A percentile compares a stretch with the other conserved stretches of the same genome.
Evolutionary conservation across 2,113 vertebrate genomes (phyloP).

Genomic region (Phaethornis superciliosus): DNA sequence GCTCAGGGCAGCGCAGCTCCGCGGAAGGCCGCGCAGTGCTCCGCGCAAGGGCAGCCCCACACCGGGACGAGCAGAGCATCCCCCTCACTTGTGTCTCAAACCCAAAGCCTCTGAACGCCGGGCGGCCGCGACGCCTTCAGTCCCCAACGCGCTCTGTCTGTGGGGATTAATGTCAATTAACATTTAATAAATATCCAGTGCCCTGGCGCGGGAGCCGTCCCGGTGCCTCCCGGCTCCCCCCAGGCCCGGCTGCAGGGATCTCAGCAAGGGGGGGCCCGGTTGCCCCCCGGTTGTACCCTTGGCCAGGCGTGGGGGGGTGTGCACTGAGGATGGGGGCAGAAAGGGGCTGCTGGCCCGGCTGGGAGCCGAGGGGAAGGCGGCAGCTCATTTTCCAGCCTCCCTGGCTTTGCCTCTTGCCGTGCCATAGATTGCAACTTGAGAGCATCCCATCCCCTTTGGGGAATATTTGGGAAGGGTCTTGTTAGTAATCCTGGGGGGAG

Average conservation of each 20-base stretch:
- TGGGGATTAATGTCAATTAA: neutral
- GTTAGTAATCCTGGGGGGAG: neutral
- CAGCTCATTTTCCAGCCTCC: neutral
- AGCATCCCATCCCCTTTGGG: neutral
- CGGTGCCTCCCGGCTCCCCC: too few species aligned
- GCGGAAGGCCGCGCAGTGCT: neutral
- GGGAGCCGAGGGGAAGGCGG: neutral
- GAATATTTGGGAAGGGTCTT: neutral
- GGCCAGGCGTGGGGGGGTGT: neutral
- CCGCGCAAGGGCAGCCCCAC: neutral
- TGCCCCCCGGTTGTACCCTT: fast-evolving
- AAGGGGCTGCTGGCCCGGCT: neutral
- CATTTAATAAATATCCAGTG: neutral
- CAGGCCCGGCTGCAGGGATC: neutral
- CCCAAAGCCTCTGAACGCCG: neutral
- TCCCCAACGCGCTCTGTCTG: fast-evolving
- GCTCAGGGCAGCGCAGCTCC: neutral
- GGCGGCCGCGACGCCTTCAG: neutral
- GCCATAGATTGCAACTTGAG: neutral
- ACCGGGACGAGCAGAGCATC: neutral
- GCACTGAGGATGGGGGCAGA: neutral
- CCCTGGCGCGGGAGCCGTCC: neutral
- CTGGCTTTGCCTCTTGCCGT: neutral
- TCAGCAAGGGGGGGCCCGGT: too few species aligned
- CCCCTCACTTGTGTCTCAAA: neutral